Percentiles rank a stretch among this genome's conserved stretches.
Evolutionary conservation across 2,113 vertebrate genomes (phyloP).

Genomic region (Poeciliopsis occidentalis): DNA sequence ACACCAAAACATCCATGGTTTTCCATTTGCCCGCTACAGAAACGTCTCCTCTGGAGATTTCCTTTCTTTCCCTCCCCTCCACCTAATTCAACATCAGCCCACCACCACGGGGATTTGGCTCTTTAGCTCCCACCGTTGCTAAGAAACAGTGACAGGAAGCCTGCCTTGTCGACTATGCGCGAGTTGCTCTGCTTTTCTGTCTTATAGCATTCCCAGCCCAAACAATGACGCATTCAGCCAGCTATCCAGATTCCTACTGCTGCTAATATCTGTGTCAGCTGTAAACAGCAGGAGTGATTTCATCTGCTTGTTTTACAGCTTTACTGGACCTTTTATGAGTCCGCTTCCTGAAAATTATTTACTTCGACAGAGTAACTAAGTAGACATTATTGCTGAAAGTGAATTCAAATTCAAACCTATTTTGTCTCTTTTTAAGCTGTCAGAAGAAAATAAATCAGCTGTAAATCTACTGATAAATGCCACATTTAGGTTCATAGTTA

Average conservation of each 20-base stretch:
- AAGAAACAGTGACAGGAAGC: slow-evolving; percentile 83
- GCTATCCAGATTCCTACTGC: slow-evolving; percentile 17
- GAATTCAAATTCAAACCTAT: neutral
- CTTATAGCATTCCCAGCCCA: slow-evolving; percentile 68
- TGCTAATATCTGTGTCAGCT: slow-evolving; percentile 46
- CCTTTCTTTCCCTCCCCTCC: slow-evolving; percentile 48
- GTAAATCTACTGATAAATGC: neutral
- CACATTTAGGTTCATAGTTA: neutral
- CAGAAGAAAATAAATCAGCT: neutral
- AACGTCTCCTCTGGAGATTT: slow-evolving; percentile 59
- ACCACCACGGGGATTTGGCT: slow-evolving; percentile 76
- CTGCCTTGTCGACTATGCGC: slow-evolving; percentile 74
- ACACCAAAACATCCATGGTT: slow-evolving; percentile 21
- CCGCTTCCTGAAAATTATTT: neutral
- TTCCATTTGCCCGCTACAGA: slow-evolving; percentile 43
- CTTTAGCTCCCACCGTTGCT: slow-evolving; percentile 78
- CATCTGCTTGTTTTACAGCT: slow-evolving; percentile 12
- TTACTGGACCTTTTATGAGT: slow-evolving; percentile 19
- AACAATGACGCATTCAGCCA: slow-evolving; percentile 69
- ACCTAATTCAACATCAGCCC: slow-evolving; percentile 76
- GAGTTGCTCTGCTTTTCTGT: slow-evolving; percentile 63
- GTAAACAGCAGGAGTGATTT: slow-evolving; percentile 10
- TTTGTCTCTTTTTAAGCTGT: neutral
- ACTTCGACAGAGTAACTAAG: slow-evolving; percentile 8
- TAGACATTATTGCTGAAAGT: neutral